Conservation (phyloP, 2,113 vertebrate genomes). For the Microcebus jonahi region DNA sequence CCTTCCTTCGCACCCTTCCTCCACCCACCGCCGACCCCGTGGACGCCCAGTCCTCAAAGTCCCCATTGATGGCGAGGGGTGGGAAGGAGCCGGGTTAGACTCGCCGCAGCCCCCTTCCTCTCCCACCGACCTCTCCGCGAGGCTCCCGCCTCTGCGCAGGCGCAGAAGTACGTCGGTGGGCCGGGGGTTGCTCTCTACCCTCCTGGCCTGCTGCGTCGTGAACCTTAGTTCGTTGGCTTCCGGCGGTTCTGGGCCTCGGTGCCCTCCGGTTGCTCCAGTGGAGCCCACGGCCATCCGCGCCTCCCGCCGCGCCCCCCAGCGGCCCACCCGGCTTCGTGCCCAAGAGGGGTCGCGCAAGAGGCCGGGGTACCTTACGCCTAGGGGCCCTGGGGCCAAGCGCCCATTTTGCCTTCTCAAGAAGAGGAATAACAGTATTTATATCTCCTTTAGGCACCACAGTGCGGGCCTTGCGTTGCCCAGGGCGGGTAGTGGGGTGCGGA, state of each 20-base stretch:
- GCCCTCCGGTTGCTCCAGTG: fast-evolving
- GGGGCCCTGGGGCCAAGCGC: fast-evolving
- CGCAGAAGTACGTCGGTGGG: not conserved
- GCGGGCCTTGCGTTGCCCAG: not conserved
- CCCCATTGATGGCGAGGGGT: not conserved
- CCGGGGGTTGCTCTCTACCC: not conserved
- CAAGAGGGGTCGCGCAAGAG: not conserved
- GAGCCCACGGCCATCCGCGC: not conserved
- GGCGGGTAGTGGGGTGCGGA: not conserved
- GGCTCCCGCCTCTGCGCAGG: not conserved
- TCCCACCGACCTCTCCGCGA: not conserved
- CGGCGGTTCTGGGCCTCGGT: not conserved
- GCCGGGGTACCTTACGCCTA: not conserved
- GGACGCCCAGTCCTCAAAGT: not conserved
- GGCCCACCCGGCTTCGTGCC: not conserved
- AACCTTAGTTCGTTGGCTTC: fast-evolving
- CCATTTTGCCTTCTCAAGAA: not conserved
- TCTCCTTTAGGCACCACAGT: not conserved
- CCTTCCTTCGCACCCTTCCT: not conserved
- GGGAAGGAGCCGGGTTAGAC: not conserved
- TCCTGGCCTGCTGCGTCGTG: not conserved
- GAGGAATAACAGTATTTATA: not conserved
- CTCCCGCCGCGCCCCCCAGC: not conserved
- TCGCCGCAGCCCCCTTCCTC: fast-evolving
- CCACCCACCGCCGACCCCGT: too few species aligned